Percentiles rank a stretch among this genome's conserved stretches.
Conservation (phyloP, 2,113 vertebrate species). For the Hyaena hyaena region DNA sequence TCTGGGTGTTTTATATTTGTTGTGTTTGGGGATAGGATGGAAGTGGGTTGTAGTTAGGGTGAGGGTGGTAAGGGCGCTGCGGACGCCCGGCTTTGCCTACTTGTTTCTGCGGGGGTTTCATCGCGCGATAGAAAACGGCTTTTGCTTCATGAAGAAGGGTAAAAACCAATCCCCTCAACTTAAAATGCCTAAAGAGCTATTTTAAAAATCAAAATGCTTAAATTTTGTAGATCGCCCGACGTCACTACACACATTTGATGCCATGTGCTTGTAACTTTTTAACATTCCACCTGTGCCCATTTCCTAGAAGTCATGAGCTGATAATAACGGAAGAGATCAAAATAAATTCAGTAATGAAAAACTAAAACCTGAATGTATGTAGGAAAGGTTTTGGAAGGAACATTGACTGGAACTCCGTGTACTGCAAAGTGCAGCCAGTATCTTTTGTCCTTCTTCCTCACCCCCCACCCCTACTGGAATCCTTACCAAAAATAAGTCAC, state of each 20-base stretch:
- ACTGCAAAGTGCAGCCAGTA: constrained; percentile 36
- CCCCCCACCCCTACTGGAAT: background rate
- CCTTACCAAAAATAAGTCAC: constrained; percentile 78
- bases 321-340: constrained; percentile 19
- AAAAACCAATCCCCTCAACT: background rate
- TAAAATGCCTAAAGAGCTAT: constrained; percentile 56
- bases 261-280: constrained; percentile 6
- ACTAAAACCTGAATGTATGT: background rate
- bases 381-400: constrained; percentile 49
- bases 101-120: constrained; percentile 22
- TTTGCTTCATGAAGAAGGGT: constrained; percentile 45
- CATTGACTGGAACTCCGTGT: constrained; percentile 32
- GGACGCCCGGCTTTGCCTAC: constrained; percentile 32
- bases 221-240: constrained; percentile 61
- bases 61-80: constrained; percentile 39
- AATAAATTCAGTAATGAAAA: constrained; percentile 9
- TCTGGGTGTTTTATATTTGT: constrained; percentile 58
- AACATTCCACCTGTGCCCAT: background rate
- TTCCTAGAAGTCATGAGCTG: constrained; percentile 22
- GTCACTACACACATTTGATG: background rate
- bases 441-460: constrained; percentile 66
- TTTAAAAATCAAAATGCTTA: constrained; percentile 64
- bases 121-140: constrained; percentile 31
- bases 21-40: constrained; percentile 53
- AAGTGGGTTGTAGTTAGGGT: constrained; percentile 46